Conservation (phyloP, 2,113 vertebrate genomes). For the Paramormyrops kingsleyae region DNA sequence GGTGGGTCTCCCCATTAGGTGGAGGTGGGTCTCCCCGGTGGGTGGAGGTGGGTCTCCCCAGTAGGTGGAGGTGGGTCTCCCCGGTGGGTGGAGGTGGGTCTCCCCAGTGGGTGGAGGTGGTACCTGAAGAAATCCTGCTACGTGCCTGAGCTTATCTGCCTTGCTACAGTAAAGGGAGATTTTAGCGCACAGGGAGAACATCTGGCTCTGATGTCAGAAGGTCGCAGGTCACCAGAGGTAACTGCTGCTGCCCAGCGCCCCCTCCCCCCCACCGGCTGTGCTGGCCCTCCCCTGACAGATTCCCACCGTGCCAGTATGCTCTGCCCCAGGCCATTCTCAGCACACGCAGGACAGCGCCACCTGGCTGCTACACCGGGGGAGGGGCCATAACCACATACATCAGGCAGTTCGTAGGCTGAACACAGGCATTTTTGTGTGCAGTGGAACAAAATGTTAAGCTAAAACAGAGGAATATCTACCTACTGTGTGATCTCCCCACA, state of each 20-base stretch:
- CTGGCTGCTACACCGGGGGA: neutral
- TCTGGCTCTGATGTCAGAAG: neutral
- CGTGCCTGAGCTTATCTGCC: neutral
- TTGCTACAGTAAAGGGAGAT: neutral
- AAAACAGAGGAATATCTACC: neutral
- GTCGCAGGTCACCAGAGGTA: neutral
- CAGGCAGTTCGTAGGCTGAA: neutral
- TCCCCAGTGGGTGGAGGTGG: neutral
- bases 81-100: too few relatives aligned
- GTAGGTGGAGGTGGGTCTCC: neutral
- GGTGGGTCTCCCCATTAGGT: too few relatives aligned
- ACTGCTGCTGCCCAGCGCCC: neutral
- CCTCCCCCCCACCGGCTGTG: neutral
- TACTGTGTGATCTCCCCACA: neutral
- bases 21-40: too few relatives aligned
- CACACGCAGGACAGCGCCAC: neutral
- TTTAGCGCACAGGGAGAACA: neutral
- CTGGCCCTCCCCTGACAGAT: neutral
- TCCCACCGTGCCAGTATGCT: neutral
- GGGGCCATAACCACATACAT: neutral
- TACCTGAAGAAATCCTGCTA: neutral
- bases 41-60: too few relatives aligned
- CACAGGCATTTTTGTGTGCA: neutral
- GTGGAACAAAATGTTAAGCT: neutral
- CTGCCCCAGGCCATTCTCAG: neutral